Evolutionary conservation across 2,797 vertebrate species (phyloP).

Genomic region (Anabacerthia variegaticeps): DNA sequence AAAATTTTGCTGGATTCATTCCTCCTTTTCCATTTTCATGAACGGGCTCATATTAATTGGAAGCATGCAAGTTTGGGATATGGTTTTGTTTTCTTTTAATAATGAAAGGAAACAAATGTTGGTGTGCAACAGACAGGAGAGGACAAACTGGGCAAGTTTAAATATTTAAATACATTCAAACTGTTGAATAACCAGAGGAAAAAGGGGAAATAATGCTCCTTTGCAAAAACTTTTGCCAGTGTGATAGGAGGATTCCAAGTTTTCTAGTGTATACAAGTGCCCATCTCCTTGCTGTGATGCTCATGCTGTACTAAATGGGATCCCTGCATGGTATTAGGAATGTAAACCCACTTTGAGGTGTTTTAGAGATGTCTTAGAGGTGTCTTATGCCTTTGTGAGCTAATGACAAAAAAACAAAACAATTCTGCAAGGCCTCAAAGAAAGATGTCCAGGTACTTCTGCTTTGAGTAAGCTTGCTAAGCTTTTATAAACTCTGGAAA

Average conservation of each 20-base stretch:
- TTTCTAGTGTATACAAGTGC: background rate
- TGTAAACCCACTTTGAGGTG: background rate
- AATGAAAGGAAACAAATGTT: conserved; percentile 50
- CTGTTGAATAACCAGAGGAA: conserved; percentile 4
- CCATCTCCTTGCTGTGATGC: background rate
- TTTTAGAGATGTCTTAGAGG: background rate
- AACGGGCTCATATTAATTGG: conserved; percentile 42
- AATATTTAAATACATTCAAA: conserved; percentile 46
- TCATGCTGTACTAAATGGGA: background rate
- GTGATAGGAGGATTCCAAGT: background rate
- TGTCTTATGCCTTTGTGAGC: background rate
- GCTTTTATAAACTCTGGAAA: background rate
- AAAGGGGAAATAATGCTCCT: background rate
- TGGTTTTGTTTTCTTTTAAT: conserved; percentile 65
- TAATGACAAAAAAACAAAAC: background rate
- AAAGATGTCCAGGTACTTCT: background rate
- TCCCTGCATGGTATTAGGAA: background rate
- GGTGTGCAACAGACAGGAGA: background rate
- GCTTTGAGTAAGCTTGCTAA: background rate
- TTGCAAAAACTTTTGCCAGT: background rate
- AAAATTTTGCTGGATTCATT: conserved; percentile 12
- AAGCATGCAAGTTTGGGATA: conserved; percentile 25
- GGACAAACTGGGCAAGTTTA: background rate
- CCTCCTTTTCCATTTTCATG: conserved; percentile 47
- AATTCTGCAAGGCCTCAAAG: background rate